Conservation (phyloP, 2,888 invertebrate species). For the Eucera pruinosa region DNA sequence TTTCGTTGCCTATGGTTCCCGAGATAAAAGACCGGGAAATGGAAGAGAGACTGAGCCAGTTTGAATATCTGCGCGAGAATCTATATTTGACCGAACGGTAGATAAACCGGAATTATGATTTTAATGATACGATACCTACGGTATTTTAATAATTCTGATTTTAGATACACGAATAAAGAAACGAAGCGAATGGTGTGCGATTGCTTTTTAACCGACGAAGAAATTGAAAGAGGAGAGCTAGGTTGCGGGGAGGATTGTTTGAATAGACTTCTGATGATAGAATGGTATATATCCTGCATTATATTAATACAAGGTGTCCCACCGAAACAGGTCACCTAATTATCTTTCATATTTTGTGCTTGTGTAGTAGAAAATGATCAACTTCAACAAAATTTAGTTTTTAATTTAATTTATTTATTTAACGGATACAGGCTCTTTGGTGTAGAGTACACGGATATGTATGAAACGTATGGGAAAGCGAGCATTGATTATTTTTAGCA, state of each 20-base stretch:
- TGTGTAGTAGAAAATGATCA: too few relatives aligned
- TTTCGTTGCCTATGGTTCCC: constrained; percentile 84
- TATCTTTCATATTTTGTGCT: too few relatives aligned
- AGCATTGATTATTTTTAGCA: too few relatives aligned
- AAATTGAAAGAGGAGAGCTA: constrained; percentile 91
- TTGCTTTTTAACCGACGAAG: constrained; percentile 96
- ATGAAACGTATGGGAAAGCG: too few relatives aligned
- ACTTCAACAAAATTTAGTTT: too few relatives aligned
- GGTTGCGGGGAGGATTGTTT: constrained; percentile 98
- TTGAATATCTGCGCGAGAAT: constrained; percentile 93
- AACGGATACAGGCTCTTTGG: too few relatives aligned
- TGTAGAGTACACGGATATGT: too few relatives aligned
- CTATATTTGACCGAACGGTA: constrained; percentile 92
- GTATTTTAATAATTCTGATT: constrained; percentile 12
- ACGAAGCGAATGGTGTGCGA: constrained; percentile 98
- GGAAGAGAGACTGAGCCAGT: constrained; percentile 89
- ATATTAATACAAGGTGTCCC: too few relatives aligned
- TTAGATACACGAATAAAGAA: constrained; percentile 92
- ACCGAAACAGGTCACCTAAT: too few relatives aligned
- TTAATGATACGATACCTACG: constrained; percentile 13
- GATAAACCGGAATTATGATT: not conserved
- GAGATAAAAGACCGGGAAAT: constrained; percentile 86
- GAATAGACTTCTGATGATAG: constrained; percentile 98
- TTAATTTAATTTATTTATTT: too few relatives aligned
- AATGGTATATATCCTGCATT: constrained; percentile 89